These are phyloP conservation scores for Phyllotis vaccarum DNA, from an alignment of 2,797 vertebrate species.

Conservation along the genomic window DNA sequence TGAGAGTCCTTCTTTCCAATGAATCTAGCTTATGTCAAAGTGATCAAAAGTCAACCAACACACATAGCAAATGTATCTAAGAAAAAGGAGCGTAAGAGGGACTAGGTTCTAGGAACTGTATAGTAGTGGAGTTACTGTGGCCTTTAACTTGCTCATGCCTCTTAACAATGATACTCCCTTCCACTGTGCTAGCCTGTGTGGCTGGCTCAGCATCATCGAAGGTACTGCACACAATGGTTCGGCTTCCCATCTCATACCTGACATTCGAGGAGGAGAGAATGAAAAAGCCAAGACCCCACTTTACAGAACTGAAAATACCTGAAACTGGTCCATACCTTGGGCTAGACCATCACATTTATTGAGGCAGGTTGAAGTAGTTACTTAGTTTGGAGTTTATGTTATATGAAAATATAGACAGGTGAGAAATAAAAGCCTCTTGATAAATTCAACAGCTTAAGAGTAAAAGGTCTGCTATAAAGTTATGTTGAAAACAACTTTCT, in stretches of 20 bases:
- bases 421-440: constrained; percentile 19
- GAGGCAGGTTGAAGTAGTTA: background rate
- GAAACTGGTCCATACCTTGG: background rate
- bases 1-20: background rate
- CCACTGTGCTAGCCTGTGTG: background rate
- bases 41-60: background rate
- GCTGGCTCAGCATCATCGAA: background rate
- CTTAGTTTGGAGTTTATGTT: constrained; percentile 7
- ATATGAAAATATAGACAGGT: background rate
- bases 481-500: constrained; percentile 8
- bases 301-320: background rate
- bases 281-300: background rate
- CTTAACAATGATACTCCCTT: background rate
- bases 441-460: constrained; percentile 43
- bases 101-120: background rate
- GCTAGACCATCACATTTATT: background rate
- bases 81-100: background rate
- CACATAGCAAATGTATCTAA: background rate
- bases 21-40: background rate
- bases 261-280: background rate
- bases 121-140: background rate
- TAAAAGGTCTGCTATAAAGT: constrained; percentile 4
- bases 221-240: background rate
- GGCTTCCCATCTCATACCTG: background rate
- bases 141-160: background rate